Percentiles rank a stretch among this genome's conserved stretches.
Conservation (phyloP, 2,113 vertebrate species). For the Eulacestoma nigropectus region DNA sequence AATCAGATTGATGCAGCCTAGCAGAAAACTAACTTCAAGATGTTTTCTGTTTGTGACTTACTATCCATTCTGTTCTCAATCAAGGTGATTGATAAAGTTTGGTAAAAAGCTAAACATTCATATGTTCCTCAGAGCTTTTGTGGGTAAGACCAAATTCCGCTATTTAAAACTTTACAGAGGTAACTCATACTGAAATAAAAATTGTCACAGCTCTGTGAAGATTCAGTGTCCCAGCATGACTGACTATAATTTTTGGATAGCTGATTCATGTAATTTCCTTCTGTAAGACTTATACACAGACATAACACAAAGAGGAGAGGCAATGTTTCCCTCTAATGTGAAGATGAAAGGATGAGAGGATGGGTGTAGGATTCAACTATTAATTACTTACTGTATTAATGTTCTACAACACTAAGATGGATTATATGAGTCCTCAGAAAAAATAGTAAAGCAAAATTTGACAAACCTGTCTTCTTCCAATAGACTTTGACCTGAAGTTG, state of each 20-base stretch:
- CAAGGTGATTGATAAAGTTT: neutral
- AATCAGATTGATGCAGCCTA: neutral
- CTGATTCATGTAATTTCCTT: neutral
- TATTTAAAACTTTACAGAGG: neutral
- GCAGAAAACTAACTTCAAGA: neutral
- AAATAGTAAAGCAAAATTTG: neutral
- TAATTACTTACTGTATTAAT: neutral
- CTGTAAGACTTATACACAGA: neutral
- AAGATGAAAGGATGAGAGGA: neutral
- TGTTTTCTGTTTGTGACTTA: neutral
- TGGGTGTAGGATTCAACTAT: neutral
- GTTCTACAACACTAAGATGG: neutral
- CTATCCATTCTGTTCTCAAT: neutral
- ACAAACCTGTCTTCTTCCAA: constrained; percentile 90
- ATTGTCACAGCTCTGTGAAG: neutral
- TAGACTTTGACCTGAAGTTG: constrained; percentile 91
- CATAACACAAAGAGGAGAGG: neutral
- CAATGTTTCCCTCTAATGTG: neutral
- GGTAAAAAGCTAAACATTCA: neutral
- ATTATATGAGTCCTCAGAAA: neutral
- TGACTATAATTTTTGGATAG: neutral
- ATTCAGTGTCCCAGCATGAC: neutral
- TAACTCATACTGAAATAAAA: neutral
- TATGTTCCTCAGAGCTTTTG: neutral
- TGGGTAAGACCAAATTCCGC: neutral